These are phyloP conservation scores for Aradophagus sp. DNA, from an alignment of 1,140 invertebrate species.

Conservation along the genomic window DNA sequence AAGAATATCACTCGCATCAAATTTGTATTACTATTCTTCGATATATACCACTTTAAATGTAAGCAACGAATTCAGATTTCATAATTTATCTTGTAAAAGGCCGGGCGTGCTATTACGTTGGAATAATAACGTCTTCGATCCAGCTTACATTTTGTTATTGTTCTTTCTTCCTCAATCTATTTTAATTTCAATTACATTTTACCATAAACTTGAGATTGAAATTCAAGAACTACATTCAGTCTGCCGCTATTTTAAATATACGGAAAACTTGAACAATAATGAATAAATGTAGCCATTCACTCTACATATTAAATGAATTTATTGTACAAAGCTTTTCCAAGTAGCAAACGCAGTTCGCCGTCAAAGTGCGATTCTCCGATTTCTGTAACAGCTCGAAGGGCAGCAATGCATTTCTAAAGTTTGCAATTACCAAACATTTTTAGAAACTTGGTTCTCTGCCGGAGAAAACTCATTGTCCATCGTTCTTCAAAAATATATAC, in stretches of 20 bases:
- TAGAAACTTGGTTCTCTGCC: slow-evolving; percentile 22
- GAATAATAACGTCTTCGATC: background rate
- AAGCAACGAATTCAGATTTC: background rate
- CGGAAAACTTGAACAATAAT: slow-evolving; percentile 19
- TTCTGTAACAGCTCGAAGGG: slow-evolving; percentile 34
- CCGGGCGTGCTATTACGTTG: background rate
- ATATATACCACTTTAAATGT: slow-evolving; percentile 22
- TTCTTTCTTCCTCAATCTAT: no score
- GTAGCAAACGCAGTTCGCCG: slow-evolving; percentile 39
- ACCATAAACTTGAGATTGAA: no score
- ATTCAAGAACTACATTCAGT: background rate
- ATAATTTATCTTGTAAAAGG: no score
- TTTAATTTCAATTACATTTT: no score
- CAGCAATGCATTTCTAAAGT: slow-evolving; percentile 44
- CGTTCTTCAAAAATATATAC: slow-evolving; percentile 33
- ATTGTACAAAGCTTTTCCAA: slow-evolving; percentile 30
- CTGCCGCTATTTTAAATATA: background rate
- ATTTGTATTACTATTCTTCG: slow-evolving; percentile 28
- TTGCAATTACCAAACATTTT: slow-evolving; percentile 46
- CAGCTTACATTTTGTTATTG: no score
- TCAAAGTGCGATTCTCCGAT: slow-evolving; percentile 41
- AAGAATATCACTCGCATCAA: slow-evolving; percentile 32
- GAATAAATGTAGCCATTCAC: slow-evolving; percentile 8
- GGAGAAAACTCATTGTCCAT: slow-evolving; percentile 37
- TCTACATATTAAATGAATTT: no score